Evolutionary conservation across 2,113 vertebrate species (phyloP), one percentile per base, ranked within the genome.

Genomic region (Tupaia tana): DNA sequence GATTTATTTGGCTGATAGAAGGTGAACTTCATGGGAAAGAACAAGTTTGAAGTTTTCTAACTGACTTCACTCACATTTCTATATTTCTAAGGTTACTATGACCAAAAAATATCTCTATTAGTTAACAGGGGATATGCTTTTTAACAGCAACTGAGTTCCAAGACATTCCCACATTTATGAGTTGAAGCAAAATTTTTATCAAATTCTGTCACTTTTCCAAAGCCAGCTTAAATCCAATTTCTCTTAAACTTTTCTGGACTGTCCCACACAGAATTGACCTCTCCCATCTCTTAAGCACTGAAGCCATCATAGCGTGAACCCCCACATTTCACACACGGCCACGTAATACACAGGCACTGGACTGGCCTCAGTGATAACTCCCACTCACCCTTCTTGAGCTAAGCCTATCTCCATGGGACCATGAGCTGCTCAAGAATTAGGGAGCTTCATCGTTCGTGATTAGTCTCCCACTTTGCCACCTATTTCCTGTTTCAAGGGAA

Each of bases 41-140:
- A 64, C 54, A 86, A 70, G 19, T 59, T 70, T 86, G 80, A 63
- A 67, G 61, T 75, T 89, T 91, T 74, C 84, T 56, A 91, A 34
- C 4, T 66, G 54, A 69, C 29, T 43, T 89, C 58, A 1, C 22
- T 8, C 56, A 61, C 22, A 71, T 81, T 89, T 91, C 77, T 81
- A 82, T 75, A 82, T 92, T 64, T 56, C 22, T 70, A 34, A 61
- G 25, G 43, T 77, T 73, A 83, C 78, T 79, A 71, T 64, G 69
- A 80, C 27, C 59, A 63, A 70, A 86, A 80, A 56, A 18, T 79
- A 71, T 75, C 10, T 22, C 69, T 78, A 75, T 85, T 93, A 86
- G 64, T 67, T 69, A 80, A 91, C 20, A 67, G 88, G 88, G 31
- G n/a, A 1, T 83, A 67, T n/a, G 43, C n/a, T 94, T 63, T 74